A percentile compares a stretch with the other conserved stretches of the same genome.
phyloP scores from a whole-genome alignment of 2,797 vertebrate species.

The Cryptoprocta ferox region DNA sequence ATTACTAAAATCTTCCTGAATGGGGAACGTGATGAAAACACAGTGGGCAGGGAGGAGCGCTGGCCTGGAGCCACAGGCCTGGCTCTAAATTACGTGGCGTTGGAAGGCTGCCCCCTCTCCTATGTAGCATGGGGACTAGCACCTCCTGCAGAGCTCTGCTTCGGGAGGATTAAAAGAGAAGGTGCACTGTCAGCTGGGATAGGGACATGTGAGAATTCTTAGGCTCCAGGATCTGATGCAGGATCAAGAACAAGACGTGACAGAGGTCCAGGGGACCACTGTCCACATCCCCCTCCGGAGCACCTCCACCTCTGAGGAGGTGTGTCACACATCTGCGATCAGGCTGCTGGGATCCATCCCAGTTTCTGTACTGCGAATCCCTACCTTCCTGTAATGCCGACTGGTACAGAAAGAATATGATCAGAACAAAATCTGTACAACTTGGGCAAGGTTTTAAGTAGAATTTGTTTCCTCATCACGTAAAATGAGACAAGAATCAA shows the following conservation, averaged over 20 bases:
- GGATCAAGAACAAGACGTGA: background rate
- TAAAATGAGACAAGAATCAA: background rate
- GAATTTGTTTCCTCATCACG: conserved; percentile 19
- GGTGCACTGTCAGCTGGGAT: background rate
- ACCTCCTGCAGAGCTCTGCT: background rate
- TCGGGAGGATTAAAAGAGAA: background rate
- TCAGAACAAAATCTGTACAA: background rate
- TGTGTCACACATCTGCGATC: too few relatives aligned
- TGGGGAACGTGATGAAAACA: background rate
- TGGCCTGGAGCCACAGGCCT: background rate
- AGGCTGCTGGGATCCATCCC: background rate
- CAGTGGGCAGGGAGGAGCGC: rapidly evolving
- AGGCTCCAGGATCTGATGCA: background rate
- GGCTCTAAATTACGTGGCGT: background rate
- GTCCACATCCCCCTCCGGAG: background rate
- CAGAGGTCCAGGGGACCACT: background rate
- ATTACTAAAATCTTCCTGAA: background rate
- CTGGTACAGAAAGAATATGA: background rate
- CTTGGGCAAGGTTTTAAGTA: background rate
- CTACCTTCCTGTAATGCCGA: background rate
- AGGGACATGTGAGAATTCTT: background rate
- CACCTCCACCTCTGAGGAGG: background rate
- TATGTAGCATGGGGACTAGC: background rate
- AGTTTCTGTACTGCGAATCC: background rate
- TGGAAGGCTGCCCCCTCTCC: background rate